Percentiles rank a stretch among this genome's conserved stretches.
phyloP scores from a whole-genome alignment of 37 sponge, comb jelly and placozoan genomes.

The Bolinopsis microptera region DNA sequence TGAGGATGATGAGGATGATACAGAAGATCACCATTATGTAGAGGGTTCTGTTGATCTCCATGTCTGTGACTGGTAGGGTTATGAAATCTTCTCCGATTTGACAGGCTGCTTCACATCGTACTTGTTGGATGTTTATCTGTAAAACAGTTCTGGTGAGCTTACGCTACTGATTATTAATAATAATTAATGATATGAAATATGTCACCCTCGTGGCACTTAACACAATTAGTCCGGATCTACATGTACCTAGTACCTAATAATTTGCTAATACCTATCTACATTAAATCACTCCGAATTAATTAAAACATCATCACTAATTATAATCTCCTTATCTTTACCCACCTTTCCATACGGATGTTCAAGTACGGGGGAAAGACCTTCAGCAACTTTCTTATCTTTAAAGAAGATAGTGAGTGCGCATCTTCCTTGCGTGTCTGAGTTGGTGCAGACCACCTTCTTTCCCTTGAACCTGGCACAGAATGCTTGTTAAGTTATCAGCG shows the following conservation, averaged over 20 bases:
- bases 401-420: conserved; percentile 30
- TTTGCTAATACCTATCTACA: too few relatives aligned
- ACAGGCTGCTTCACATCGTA: neutral
- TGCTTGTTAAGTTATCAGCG: neutral
- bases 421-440: neutral
- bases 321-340: too few relatives aligned
- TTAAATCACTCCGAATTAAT: too few relatives aligned
- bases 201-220: too few relatives aligned
- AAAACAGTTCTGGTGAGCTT: neutral
- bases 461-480: neutral
- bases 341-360: neutral
- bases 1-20: conserved; percentile 57
- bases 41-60: conserved; percentile 37
- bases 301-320: too few relatives aligned
- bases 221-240: too few relatives aligned
- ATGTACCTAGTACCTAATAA: too few relatives aligned
- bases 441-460: conserved; percentile 1
- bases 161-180: neutral
- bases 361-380: neutral
- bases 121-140: conserved; percentile 61
- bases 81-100: conserved; percentile 30
- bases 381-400: neutral
- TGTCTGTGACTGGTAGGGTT: neutral
- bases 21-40: conserved; percentile 17
- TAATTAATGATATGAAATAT: too few relatives aligned